phyloP scores from a whole-genome alignment of 2,888 invertebrate genomes.

The Agonopterix subpropinquella region DNA sequence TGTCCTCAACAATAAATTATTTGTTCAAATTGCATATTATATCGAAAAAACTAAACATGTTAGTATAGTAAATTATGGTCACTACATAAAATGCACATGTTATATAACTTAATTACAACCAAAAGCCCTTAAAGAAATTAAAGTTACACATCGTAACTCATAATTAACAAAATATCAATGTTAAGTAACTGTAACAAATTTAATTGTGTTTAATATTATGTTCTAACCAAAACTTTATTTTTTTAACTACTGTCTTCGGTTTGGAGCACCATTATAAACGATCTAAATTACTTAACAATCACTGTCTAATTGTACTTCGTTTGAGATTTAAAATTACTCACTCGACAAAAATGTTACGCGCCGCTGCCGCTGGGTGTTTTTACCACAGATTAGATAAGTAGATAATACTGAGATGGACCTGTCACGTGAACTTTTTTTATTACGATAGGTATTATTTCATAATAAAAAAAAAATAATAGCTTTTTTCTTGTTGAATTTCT shows the following conservation, averaged over 20 bases:
- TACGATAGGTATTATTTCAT: neutral
- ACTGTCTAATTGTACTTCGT: constrained; percentile 6
- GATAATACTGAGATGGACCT: constrained; percentile 14
- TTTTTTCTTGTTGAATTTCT: neutral
- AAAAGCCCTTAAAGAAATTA: neutral
- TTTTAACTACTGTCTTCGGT: neutral
- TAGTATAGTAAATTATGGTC: too few relatives aligned
- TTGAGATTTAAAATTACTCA: constrained; percentile 8
- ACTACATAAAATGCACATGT: neutral
- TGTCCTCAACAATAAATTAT: too few relatives aligned
- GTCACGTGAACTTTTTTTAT: constrained; percentile 7
- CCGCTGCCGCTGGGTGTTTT: constrained; percentile 17
- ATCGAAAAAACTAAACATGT: too few relatives aligned
- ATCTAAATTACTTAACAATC: constrained; percentile 15
- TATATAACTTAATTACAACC: neutral
- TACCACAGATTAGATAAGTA: constrained; percentile 8
- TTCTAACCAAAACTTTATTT: neutral
- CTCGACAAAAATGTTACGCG: constrained; percentile 21
- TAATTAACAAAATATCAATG: neutral
- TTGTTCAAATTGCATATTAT: too few relatives aligned
- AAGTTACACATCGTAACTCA: constrained; percentile 1
- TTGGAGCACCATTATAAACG: constrained; percentile 5
- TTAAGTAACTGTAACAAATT: constrained; percentile 2
- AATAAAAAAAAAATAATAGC: neutral
- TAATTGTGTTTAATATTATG: constrained; percentile 6